Evolutionary conservation across 2,888 invertebrate genomes (phyloP).

Genomic region (Cerastis rubricosa): DNA sequence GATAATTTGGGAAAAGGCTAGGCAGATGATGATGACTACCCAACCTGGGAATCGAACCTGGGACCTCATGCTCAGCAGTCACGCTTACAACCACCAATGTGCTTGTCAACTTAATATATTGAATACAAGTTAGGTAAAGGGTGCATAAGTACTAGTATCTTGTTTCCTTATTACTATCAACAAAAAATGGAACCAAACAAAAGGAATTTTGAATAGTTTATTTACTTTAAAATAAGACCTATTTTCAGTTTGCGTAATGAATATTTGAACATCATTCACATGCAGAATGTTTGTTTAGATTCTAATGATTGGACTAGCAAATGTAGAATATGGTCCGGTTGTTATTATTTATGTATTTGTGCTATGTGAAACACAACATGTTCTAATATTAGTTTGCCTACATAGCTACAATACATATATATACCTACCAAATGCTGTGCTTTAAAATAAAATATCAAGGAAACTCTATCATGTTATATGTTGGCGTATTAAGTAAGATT

Average conservation of each 20-base stretch:
- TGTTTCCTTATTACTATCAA: background rate
- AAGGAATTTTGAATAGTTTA: background rate
- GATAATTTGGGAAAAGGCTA: too few species aligned
- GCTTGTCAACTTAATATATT: background rate
- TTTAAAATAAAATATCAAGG: conserved; percentile 1
- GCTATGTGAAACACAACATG: background rate
- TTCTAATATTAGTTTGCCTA: conserved; percentile 6
- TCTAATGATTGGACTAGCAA: background rate
- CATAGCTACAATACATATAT: background rate
- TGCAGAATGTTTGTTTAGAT: conserved; percentile 9
- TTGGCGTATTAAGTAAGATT: conserved; percentile 5
- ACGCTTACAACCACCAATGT: too few species aligned
- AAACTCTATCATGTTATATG: background rate
- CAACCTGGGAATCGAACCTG: too few species aligned
- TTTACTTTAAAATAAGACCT: conserved; percentile 3
- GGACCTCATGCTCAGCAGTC: too few species aligned
- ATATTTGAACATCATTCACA: background rate
- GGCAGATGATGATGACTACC: too few species aligned
- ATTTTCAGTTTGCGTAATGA: background rate
- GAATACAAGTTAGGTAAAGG: background rate
- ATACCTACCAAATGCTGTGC: background rate
- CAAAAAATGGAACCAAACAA: background rate
- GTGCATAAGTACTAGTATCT: background rate
- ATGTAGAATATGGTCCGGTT: background rate
- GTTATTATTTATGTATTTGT: background rate